Evolutionary conservation across 2,888 invertebrate species (phyloP), one percentile per base, ranked within the genome.

Genomic region (Andrena hattorfiana): DNA sequence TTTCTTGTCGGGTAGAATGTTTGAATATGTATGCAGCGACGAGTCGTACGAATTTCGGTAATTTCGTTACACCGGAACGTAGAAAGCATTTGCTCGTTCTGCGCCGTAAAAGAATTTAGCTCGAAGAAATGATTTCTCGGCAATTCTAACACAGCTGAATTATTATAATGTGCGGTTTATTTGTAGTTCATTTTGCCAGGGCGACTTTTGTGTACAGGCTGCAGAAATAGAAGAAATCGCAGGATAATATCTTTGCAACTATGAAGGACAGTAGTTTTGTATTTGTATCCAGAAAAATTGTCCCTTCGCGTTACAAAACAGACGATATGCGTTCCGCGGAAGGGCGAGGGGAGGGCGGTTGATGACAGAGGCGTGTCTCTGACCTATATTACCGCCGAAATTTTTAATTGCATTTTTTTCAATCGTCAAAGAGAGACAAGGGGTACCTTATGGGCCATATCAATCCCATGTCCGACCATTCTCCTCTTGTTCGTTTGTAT

Each of bases 401-500:
- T 87, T 88, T 89, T 88, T 88, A 87, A 89, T 89, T 89, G 89
- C 81, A 82, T 87, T 89, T 89, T 42, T 88, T 89, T 81, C 85
- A 76, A 83, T 71, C 78, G 83, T 73, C 88, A 74, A 84, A 75
- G 72, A 82, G 81, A 54, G 26, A 63, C 69, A 49, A 63, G 69
- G 78, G 77, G 69, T 85, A 84, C 86, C 86, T 84, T 86, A 83
- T 81, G 77, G 86, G 54, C 67, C 83, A 56, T 66, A 59, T n/a
- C 84, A 60, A 74, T 74, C 84, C 77, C 70, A 51, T 70, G 74
- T 56, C 70, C 70, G 42, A 66, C 75, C 81, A 68, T 64, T 75
- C 72, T 69, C 62, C 77, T 68, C 79, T 59, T 56, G 69, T 74
- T 86, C 81, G 87, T 87, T 83, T 85, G 85, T 83, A 73, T 82